Conservation (phyloP, 2,797 vertebrate genomes). For the Lutjanus campechanus region DNA sequence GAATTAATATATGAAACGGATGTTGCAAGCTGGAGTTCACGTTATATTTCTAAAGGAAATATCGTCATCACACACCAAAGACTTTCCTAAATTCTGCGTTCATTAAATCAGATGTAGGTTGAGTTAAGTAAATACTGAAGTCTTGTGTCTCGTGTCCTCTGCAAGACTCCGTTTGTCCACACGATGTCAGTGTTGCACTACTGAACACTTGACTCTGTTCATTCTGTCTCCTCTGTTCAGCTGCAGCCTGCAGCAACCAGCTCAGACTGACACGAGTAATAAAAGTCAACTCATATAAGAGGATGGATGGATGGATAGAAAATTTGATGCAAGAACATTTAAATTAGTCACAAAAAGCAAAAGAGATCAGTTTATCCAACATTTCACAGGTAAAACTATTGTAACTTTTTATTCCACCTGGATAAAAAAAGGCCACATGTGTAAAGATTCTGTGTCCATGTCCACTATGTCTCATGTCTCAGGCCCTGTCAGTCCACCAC, state of each 20-base stretch:
- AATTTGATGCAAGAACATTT: background rate
- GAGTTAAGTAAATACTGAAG: too few relatives aligned
- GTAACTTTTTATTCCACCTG: too few relatives aligned
- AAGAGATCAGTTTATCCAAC: background rate
- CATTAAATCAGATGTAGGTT: rapidly evolving
- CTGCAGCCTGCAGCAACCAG: background rate
- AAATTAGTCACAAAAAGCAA: background rate
- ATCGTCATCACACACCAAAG: too few relatives aligned
- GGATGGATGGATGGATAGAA: background rate
- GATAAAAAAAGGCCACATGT: too few relatives aligned
- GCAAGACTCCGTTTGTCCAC: slow-evolving; percentile 55
- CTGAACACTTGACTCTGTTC: background rate
- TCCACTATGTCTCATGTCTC: background rate
- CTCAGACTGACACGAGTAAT: background rate
- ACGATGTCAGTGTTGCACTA: slow-evolving; percentile 72
- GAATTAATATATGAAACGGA: too few relatives aligned
- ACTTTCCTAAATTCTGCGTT: too few relatives aligned
- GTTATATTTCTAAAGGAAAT: too few relatives aligned
- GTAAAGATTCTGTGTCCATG: background rate
- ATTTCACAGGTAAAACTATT: background rate
- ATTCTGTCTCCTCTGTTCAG: background rate
- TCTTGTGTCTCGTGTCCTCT: background rate
- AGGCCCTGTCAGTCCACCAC: slow-evolving; percentile 39
- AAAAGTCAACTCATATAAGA: background rate
- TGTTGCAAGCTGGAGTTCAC: too few relatives aligned